Conservation (phyloP, 2,797 vertebrate genomes). For the Molossus alvarezi region DNA sequence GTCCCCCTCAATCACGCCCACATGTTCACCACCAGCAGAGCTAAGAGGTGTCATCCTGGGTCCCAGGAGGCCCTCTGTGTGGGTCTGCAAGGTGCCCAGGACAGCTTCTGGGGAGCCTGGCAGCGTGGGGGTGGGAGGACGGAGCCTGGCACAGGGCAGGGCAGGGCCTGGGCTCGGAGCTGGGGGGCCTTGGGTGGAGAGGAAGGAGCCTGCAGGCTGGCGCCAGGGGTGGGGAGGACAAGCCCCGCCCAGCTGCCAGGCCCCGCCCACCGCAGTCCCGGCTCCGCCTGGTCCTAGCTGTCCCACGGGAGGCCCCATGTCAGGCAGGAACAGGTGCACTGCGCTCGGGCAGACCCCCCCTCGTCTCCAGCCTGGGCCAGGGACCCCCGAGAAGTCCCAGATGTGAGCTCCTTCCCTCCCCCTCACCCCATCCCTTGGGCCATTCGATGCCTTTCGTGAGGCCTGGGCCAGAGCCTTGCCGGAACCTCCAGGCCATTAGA, state of each 20-base stretch:
- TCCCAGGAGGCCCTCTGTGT: not conserved
- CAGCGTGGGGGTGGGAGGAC: not conserved
- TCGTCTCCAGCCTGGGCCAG: not conserved
- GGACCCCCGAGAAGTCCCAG: not conserved
- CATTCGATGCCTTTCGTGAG: not conserved
- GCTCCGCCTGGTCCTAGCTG: no score
- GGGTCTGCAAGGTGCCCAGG: not conserved
- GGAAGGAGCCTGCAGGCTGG: not conserved
- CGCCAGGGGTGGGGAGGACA: not conserved
- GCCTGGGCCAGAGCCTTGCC: not conserved
- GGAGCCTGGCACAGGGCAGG: not conserved
- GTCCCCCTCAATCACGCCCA: not conserved
- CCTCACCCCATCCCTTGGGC: not conserved
- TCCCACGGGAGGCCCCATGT: not conserved
- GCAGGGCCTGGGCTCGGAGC: not conserved
- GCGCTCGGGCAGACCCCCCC: not conserved
- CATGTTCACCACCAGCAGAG: not conserved
- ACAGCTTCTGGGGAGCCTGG: not conserved
- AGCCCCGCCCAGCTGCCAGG: not conserved
- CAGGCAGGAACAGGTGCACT: constrained; percentile 73
- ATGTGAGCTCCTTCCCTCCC: not conserved
- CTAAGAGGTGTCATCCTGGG: not conserved
- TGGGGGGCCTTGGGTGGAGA: not conserved
- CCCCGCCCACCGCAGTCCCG: no score
- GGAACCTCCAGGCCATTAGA: not conserved